These are phyloP conservation scores for Caenorhabditis angaria DNA, from an alignment of 2,888 invertebrate species.

Conservation along the genomic window DNA sequence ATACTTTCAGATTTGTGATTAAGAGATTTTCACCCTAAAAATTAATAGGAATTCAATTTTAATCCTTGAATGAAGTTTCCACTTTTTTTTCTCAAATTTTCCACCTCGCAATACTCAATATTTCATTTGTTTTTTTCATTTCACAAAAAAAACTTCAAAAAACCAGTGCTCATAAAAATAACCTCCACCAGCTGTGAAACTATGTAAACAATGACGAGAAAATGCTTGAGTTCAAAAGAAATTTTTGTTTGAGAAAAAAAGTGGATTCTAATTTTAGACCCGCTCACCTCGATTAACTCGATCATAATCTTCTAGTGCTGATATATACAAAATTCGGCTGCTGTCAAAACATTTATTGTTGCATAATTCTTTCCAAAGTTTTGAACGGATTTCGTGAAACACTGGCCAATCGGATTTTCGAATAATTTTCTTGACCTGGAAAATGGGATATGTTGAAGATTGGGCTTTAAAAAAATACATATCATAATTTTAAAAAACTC, in stretches of 20 bases:
- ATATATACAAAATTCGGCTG: constrained; percentile 53
- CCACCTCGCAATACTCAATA: neutral
- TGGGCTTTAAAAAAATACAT: no score
- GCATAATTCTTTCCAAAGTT: constrained; percentile 69
- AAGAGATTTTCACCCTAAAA: no score
- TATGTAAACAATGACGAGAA: neutral
- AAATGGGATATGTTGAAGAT: constrained; percentile 17
- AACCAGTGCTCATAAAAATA: neutral
- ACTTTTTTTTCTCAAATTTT: neutral
- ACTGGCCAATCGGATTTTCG: constrained; percentile 70
- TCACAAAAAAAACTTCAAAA: neutral
- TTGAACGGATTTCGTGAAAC: constrained; percentile 69
- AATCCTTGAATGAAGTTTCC: no score
- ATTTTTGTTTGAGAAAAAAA: neutral
- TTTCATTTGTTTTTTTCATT: neutral
- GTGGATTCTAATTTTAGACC: neutral
- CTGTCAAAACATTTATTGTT: constrained; percentile 58
- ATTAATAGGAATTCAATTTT: no score
- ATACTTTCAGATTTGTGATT: no score
- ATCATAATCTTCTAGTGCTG: constrained; percentile 55
- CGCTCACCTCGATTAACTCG: constrained; percentile 16
- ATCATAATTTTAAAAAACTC: neutral
- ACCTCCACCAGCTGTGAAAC: neutral
- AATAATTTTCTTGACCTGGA: constrained; percentile 71
- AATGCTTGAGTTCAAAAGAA: neutral